These are phyloP conservation scores for Strigamia maritima DNA, from an alignment of 2,888 invertebrate genomes.

Conservation along the genomic window DNA sequence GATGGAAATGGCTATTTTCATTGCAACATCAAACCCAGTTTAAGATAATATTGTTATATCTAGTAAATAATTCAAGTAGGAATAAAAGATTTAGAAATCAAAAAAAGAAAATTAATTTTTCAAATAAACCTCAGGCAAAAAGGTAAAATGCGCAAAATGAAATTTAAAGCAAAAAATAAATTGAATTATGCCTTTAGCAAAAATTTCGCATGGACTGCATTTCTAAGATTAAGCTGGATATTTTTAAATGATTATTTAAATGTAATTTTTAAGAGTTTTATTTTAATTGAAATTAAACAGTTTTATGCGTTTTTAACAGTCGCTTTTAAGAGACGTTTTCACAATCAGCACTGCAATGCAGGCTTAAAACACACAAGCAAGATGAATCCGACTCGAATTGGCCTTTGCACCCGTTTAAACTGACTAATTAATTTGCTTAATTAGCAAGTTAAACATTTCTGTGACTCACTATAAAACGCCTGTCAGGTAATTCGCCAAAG, in stretches of 20 bases:
- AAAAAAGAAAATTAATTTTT: neutral
- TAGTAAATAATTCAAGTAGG: neutral
- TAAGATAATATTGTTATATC: conserved; percentile 10
- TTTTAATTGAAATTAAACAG: too few species aligned
- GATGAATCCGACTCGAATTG: neutral
- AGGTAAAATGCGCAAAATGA: neutral
- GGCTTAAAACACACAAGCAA: neutral
- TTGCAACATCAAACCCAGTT: neutral
- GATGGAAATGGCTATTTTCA: conserved; percentile 19
- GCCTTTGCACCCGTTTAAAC: conserved; percentile 5
- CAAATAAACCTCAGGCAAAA: neutral
- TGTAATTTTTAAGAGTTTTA: too few species aligned
- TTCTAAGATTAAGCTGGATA: too few species aligned
- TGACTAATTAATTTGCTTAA: conserved; percentile 9
- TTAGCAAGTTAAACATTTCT: conserved; percentile 7
- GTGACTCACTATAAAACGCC: neutral
- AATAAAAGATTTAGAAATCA: neutral
- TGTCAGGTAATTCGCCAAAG: neutral
- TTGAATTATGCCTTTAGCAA: neutral
- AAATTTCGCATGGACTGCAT: too few species aligned
- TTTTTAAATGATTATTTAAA: too few species aligned
- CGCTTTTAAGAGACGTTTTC: too few species aligned
- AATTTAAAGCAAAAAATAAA: neutral
- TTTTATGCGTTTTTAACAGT: too few species aligned
- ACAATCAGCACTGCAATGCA: too few species aligned